Percentiles rank a stretch among this genome's conserved stretches.
Conservation (phyloP, 2,113 vertebrate species). For the Hippolais icterina region DNA sequence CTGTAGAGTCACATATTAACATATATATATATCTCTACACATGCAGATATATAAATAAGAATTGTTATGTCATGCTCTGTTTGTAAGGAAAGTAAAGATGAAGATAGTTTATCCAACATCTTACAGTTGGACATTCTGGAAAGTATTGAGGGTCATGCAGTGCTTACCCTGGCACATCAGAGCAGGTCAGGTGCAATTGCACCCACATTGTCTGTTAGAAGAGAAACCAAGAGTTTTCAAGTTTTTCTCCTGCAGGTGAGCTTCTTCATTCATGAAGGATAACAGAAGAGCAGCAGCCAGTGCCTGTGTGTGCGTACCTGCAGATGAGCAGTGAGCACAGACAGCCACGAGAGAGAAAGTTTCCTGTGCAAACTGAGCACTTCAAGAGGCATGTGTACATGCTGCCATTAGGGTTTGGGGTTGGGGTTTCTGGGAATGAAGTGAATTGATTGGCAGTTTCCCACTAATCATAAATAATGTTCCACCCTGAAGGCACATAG, state of each 20-base stretch:
- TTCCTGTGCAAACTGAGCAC: neutral
- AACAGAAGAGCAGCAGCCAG: neutral
- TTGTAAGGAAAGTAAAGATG: neutral
- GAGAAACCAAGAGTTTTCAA: neutral
- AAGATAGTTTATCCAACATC: neutral
- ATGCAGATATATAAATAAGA: neutral
- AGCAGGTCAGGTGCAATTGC: neutral
- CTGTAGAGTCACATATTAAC: neutral
- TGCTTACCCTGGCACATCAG: neutral
- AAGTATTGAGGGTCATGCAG: neutral
- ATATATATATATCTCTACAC: neutral
- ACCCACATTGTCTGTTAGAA: neutral
- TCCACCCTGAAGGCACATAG: neutral
- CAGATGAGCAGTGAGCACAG: neutral
- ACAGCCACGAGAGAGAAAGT: neutral
- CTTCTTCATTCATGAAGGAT: neutral
- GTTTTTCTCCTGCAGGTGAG: neutral
- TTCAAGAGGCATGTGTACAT: rapidly evolving
- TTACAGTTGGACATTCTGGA: neutral
- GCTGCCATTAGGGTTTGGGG: neutral
- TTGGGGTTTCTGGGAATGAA: neutral
- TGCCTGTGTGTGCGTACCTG: neutral
- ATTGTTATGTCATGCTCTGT: neutral
- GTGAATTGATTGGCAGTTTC: neutral
- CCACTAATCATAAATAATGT: neutral